Percentiles rank a stretch among this genome's conserved stretches.
These are phyloP conservation scores for Aphelinus atriplicis DNA, from an alignment of 1,140 invertebrate genomes.

Conservation along the genomic window DNA sequence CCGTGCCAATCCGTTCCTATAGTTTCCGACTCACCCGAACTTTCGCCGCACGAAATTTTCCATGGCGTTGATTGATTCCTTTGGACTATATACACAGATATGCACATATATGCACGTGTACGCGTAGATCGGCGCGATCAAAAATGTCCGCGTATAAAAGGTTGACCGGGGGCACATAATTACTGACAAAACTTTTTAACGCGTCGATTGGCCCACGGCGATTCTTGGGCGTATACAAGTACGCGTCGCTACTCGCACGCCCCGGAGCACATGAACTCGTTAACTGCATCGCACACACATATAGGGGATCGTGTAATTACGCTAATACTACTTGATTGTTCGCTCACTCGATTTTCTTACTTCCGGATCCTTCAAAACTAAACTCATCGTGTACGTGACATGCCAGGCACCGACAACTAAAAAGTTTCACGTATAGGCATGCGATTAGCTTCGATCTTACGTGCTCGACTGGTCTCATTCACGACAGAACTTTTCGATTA, in stretches of 20 bases:
- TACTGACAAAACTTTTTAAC: constrained; percentile 47
- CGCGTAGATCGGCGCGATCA: too few species aligned
- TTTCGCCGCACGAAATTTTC: too few species aligned
- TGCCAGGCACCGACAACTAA: constrained; percentile 19
- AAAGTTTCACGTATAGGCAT: not conserved
- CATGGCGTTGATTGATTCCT: too few species aligned
- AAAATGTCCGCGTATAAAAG: not conserved
- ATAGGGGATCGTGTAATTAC: constrained; percentile 25
- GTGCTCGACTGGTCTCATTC: constrained; percentile 46
- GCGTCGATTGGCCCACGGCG: constrained; percentile 31
- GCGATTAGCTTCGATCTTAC: constrained; percentile 20
- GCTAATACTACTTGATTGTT: not conserved
- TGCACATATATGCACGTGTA: too few species aligned
- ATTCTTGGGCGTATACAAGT: not conserved
- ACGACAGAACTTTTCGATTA: not conserved
- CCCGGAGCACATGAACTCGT: constrained; percentile 39
- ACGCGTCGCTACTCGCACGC: not conserved
- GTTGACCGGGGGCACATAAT: constrained; percentile 38
- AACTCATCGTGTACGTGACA: constrained; percentile 39
- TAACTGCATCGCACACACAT: constrained; percentile 41
- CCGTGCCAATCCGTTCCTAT: too few species aligned
- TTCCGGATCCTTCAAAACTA: constrained; percentile 59
- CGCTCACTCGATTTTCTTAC: constrained; percentile 52
- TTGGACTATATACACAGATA: too few species aligned
- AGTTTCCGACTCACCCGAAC: too few species aligned